phyloP scores from a whole-genome alignment of 2,113 vertebrate species.

The Cheilinus undulatus region DNA sequence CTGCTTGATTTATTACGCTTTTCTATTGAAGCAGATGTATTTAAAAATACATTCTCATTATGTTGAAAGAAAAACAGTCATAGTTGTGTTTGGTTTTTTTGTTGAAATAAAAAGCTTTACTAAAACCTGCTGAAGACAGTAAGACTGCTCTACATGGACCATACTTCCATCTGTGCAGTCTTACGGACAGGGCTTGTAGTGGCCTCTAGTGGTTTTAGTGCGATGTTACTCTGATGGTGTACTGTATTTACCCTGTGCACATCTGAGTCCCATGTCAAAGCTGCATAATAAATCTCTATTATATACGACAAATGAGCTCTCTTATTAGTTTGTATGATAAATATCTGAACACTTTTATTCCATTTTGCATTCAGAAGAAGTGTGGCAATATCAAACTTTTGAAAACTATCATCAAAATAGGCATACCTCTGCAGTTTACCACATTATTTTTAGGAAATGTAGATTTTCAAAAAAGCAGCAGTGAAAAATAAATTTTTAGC shows the following conservation, averaged over 20 bases:
- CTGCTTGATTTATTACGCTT: too few species aligned
- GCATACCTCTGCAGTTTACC: too few species aligned
- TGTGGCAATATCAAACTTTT: too few species aligned
- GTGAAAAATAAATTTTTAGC: too few species aligned
- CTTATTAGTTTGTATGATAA: background rate
- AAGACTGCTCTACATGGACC: background rate
- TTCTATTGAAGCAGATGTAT: too few species aligned
- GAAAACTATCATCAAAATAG: too few species aligned
- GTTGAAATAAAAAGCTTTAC: background rate
- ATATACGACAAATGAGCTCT: background rate
- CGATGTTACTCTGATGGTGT: constrained; percentile 22
- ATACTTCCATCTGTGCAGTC: constrained; percentile 6
- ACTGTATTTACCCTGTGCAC: constrained; percentile 1
- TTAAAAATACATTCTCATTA: too few species aligned
- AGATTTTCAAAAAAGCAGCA: too few species aligned
- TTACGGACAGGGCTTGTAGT: constrained; percentile 61
- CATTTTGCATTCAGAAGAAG: too few species aligned
- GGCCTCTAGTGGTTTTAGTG: constrained; percentile 74
- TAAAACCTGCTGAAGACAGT: background rate
- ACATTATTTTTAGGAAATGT: too few species aligned
- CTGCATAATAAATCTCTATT: background rate
- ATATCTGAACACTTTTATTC: too few species aligned
- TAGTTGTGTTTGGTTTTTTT: too few species aligned
- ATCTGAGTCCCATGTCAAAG: background rate
- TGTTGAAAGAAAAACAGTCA: background rate